Evolutionary conservation across 2,888 invertebrate species (phyloP).

Genomic region (Tachina grossa): DNA sequence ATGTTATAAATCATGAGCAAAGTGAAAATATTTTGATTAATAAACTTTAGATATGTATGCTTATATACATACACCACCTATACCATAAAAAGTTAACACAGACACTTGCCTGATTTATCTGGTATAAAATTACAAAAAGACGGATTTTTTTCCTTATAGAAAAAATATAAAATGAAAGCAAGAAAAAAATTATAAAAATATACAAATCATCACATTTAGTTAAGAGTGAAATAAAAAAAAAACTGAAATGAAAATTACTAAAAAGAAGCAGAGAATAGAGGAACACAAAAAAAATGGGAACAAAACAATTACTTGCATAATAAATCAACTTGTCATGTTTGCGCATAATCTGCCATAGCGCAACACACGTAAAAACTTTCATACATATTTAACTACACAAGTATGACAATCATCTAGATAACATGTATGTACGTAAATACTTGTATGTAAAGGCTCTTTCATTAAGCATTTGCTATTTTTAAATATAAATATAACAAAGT

Average conservation of each 20-base stretch:
- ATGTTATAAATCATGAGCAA: conserved; percentile 52
- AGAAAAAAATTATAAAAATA: conserved; percentile 18
- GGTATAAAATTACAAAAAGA: conserved; percentile 43
- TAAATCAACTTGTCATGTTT: conserved; percentile 79
- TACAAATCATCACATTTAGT: conserved; percentile 63
- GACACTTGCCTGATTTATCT: conserved; percentile 42
- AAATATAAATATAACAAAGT: too few relatives aligned
- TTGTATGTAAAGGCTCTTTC: not conserved
- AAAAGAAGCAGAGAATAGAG: conserved; percentile 27
- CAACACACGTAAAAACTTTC: conserved; percentile 49
- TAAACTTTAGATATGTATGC: conserved; percentile 27
- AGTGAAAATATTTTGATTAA: conserved; percentile 66
- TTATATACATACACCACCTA: not conserved
- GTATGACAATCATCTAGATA: conserved; percentile 42
- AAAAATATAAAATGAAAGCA: conserved; percentile 1
- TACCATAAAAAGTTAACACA: conserved; percentile 23
- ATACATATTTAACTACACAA: conserved; percentile 28
- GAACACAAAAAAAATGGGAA: conserved; percentile 75
- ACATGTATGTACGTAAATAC: not conserved
- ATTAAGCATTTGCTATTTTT: too few relatives aligned
- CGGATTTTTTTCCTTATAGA: conserved; percentile 6
- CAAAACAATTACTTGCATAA: conserved; percentile 81
- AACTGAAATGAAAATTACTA: conserved; percentile 31
- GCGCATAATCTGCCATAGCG: conserved; percentile 72
- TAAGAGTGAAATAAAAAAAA: conserved; percentile 36